Evolutionary conservation across 2,797 vertebrate species (phyloP).

Genomic region (Triplophysa yarkandensis): DNA sequence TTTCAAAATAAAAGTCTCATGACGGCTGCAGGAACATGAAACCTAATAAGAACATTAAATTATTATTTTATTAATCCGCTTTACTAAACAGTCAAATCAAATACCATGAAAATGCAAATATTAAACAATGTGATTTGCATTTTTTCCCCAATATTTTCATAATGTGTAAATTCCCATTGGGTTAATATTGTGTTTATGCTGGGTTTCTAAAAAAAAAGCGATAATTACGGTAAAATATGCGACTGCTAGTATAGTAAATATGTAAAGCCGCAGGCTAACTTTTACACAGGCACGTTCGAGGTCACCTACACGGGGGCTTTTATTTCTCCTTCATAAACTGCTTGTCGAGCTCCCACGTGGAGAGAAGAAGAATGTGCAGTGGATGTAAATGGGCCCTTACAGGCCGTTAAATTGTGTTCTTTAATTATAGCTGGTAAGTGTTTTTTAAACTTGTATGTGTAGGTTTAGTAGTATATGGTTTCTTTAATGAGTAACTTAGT

Average conservation of each 20-base stretch:
- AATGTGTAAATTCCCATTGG: neutral
- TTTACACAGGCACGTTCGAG: slow-evolving; percentile 12
- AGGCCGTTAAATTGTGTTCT: neutral
- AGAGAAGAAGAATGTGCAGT: neutral
- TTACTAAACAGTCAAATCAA: no score
- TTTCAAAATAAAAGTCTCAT: slow-evolving; percentile 37
- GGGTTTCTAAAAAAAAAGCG: neutral
- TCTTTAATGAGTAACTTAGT: neutral
- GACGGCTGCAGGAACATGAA: neutral
- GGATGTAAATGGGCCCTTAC: neutral
- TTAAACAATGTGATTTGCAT: no score
- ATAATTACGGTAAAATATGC: neutral
- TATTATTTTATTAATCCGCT: no score
- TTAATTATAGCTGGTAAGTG: neutral
- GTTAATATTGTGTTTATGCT: neutral
- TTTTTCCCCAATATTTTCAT: no score
- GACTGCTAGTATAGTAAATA: neutral
- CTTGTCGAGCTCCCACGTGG: slow-evolving; percentile 10
- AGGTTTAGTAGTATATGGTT: neutral
- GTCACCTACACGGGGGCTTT: neutral
- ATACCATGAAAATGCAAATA: no score
- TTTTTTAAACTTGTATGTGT: neutral
- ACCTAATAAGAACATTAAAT: no score
- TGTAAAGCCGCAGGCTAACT: neutral
- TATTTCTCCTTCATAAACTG: neutral